phyloP scores from a whole-genome alignment of 53 echinoderm and acorn worm species.

The Holothuria leucospilota region DNA sequence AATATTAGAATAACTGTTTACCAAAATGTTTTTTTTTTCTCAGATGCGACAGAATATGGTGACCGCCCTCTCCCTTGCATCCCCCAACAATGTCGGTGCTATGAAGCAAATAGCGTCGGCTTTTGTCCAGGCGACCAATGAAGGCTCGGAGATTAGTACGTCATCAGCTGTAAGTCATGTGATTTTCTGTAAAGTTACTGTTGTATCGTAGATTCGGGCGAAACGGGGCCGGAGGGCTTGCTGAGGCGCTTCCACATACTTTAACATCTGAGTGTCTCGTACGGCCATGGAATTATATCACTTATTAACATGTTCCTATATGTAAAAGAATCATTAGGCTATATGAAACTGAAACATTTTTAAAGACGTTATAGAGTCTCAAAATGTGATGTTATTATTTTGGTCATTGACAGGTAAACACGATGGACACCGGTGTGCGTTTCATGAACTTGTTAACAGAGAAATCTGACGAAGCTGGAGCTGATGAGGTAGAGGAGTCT shows the following conservation, averaged over 20 bases:
- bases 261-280: too few species aligned
- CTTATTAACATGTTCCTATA: too few species aligned
- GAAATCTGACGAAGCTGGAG: slow-evolving; percentile 74
- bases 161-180: slow-evolving; percentile 64
- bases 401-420: slow-evolving; percentile 24
- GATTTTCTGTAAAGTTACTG: neutral
- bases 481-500: slow-evolving; percentile 85
- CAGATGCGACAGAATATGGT: slow-evolving; percentile 87
- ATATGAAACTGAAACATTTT: too few species aligned
- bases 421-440: slow-evolving; percentile 65
- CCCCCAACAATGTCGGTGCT: slow-evolving; percentile 78
- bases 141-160: slow-evolving; percentile 65
- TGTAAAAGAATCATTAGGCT: too few species aligned
- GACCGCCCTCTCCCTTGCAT: slow-evolving; percentile 69
- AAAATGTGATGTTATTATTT: too few species aligned
- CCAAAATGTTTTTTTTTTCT: neutral
- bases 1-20: too few species aligned
- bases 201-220: too few species aligned
- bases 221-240: too few species aligned
- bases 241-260: too few species aligned
- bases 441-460: slow-evolving; percentile 76
- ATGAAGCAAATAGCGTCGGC: slow-evolving; percentile 90
- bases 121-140: slow-evolving; percentile 70
- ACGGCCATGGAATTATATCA: too few species aligned
- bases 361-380: neutral